Evolutionary conservation across 2,888 invertebrate species (phyloP).

Genomic region (Meandrusa payeni): DNA sequence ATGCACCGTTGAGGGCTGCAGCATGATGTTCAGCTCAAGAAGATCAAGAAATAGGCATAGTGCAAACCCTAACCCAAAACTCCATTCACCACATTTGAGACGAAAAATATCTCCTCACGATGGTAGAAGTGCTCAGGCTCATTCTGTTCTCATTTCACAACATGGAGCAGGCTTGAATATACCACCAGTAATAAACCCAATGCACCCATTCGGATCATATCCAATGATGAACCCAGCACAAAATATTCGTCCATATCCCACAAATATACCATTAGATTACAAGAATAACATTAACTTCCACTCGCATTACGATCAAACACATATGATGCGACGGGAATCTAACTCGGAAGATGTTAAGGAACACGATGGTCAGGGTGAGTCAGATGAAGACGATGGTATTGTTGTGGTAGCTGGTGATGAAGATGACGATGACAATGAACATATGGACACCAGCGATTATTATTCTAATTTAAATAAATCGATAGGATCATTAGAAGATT

Average conservation of each 20-base stretch:
- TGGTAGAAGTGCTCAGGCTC: slow-evolving; percentile 93
- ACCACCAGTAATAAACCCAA: slow-evolving; percentile 84
- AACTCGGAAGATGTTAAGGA: slow-evolving; percentile 76
- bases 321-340: slow-evolving; percentile 60
- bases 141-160: slow-evolving; percentile 89
- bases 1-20: slow-evolving; percentile 99
- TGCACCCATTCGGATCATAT: slow-evolving; percentile 89
- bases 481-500: slow-evolving; percentile 62
- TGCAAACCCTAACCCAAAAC: slow-evolving; percentile 98
- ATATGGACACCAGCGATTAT: slow-evolving; percentile 68
- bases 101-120: slow-evolving; percentile 97
- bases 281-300: slow-evolving; percentile 68
- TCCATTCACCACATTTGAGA: slow-evolving; percentile 96
- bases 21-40: slow-evolving; percentile 99
- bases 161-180: slow-evolving; percentile 82
- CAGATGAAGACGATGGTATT: slow-evolving; percentile 87
- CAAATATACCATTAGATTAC: slow-evolving; percentile 72
- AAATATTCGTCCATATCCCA: slow-evolving; percentile 81
- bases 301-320: slow-evolving; percentile 52
- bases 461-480: slow-evolving; percentile 66
- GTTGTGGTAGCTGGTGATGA: slow-evolving; percentile 90
- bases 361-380: slow-evolving; percentile 83
- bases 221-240: slow-evolving; percentile 87
- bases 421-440: slow-evolving; percentile 85
- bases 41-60: slow-evolving; percentile 97